These are phyloP conservation scores for Rallus limicola DNA, from an alignment of 2,113 vertebrate species.

Conservation along the genomic window DNA sequence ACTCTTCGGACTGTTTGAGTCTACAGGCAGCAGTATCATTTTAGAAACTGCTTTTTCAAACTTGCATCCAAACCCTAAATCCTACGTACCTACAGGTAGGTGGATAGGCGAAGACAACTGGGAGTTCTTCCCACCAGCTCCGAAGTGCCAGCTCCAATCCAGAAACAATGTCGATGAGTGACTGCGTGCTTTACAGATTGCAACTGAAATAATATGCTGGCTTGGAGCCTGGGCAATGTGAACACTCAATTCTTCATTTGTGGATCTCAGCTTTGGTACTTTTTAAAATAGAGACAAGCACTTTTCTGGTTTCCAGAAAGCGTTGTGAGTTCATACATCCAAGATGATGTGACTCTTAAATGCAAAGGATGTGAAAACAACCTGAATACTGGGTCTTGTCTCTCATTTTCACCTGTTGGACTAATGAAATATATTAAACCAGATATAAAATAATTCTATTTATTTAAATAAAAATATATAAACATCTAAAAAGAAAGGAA, in stretches of 20 bases:
- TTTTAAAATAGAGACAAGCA: not conserved
- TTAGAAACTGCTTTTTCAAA: not conserved
- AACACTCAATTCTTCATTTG: slow-evolving; percentile 17
- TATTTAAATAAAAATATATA: not conserved
- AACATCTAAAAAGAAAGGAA: not conserved
- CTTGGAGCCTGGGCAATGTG: not conserved
- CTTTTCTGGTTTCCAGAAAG: not conserved
- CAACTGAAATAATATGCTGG: slow-evolving; percentile 24
- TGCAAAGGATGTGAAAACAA: not conserved
- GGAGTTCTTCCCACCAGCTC: slow-evolving; percentile 47
- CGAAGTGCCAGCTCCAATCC: slow-evolving; percentile 26
- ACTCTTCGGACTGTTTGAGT: not conserved
- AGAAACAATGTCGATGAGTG: slow-evolving; percentile 40
- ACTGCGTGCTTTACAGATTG: slow-evolving; percentile 38
- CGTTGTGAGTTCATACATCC: not conserved
- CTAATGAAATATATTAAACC: not conserved
- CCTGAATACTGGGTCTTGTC: not conserved
- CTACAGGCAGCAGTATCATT: not conserved
- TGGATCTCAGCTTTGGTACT: not conserved
- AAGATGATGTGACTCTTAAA: not conserved
- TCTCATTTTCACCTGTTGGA: not conserved
- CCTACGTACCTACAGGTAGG: slow-evolving; percentile 15
- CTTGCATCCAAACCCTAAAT: slow-evolving; percentile 10
- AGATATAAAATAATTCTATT: not conserved
- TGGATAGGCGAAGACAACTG: slow-evolving; percentile 58